These are phyloP conservation scores for Syrrhaptes paradoxus DNA, from an alignment of 2,113 vertebrate genomes.

Conservation along the genomic window DNA sequence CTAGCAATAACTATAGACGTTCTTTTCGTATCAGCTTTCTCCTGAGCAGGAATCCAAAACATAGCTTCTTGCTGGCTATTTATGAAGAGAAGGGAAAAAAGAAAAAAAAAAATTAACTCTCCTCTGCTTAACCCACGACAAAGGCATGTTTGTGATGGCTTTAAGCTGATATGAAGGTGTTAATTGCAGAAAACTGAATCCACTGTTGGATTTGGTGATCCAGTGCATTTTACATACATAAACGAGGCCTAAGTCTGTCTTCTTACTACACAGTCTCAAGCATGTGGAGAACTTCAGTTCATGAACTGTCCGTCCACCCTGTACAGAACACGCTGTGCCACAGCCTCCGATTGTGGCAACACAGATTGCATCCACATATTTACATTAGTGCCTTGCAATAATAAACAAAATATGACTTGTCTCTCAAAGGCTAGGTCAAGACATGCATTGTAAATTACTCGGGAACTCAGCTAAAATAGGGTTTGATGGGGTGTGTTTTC, in stretches of 20 bases:
- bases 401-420: not conserved
- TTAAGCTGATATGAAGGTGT: not conserved
- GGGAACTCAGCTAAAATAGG: not conserved
- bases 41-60: no score
- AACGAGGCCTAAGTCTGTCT: not conserved
- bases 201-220: not conserved
- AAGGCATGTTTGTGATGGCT: not conserved
- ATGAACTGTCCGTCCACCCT: not conserved
- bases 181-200: not conserved
- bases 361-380: not conserved
- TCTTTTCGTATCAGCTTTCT: no score
- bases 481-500: not conserved
- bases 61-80: no score
- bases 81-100: no score
- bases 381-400: not conserved
- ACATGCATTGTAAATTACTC: not conserved
- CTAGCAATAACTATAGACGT: no score
- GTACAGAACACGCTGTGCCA: rapidly evolving
- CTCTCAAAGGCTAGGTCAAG: not conserved
- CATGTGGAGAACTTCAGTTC: not conserved
- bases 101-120: no score
- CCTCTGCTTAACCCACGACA: no score
- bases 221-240: not conserved
- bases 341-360: not conserved
- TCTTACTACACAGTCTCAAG: not conserved